Evolutionary conservation across 2,113 vertebrate genomes (phyloP).

Genomic region (Odobenus rosmarus): DNA sequence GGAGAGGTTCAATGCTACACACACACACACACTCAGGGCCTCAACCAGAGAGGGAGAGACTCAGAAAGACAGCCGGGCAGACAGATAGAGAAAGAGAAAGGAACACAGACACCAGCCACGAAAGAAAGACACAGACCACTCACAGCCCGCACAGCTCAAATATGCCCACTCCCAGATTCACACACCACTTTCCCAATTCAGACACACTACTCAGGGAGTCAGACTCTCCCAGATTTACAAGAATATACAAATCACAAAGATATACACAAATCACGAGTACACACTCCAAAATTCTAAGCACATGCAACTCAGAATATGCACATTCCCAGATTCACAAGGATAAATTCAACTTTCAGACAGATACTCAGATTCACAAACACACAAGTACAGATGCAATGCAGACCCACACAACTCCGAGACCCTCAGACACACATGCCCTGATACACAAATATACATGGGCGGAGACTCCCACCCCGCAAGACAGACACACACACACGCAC

Average conservation of each 20-base stretch:
- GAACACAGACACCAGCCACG: not conserved
- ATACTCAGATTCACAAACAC: not conserved
- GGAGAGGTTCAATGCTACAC: constrained; percentile 9
- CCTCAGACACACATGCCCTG: not conserved
- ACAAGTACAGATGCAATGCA: not conserved
- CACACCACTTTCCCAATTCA: constrained; percentile 1
- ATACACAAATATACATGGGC: not conserved
- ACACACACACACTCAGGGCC: not conserved
- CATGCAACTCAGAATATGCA: not conserved
- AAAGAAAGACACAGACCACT: constrained; percentile 31
- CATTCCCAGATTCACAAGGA: not conserved
- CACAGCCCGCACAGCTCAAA: not conserved
- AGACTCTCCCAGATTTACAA: not conserved
- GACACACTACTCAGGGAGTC: not conserved
- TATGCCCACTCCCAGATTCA: not conserved
- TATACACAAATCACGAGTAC: not conserved
- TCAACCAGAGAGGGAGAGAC: not conserved
- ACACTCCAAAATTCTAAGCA: constrained; percentile 8
- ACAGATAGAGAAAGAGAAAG: constrained; percentile 43
- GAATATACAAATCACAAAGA: constrained; percentile 26
- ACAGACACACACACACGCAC: not conserved
- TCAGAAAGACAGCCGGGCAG: constrained; percentile 43
- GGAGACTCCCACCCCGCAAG: not conserved
- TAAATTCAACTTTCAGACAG: not conserved
- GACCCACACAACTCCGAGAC: not conserved